A percentile compares a stretch with the other conserved stretches of the same genome.
phyloP scores from a whole-genome alignment of 2,797 vertebrate genomes.

The Danionella dracula region DNA sequence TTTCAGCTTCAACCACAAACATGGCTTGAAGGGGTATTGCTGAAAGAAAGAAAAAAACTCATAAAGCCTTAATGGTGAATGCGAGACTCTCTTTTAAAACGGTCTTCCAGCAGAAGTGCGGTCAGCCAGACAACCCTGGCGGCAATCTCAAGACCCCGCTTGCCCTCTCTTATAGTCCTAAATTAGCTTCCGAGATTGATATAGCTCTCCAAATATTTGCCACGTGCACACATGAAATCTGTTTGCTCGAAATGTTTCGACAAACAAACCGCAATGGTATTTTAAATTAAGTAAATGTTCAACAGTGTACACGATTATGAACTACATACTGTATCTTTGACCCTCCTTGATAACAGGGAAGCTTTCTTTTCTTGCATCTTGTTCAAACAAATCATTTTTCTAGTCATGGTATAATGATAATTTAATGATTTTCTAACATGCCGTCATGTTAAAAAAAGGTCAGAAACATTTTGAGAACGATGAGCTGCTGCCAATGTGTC shows the following conservation, averaged over 20 bases:
- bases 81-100: constrained; percentile 58
- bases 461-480: neutral
- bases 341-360: constrained; percentile 58
- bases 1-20: constrained; percentile 44
- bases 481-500: neutral
- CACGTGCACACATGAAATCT: constrained; percentile 61
- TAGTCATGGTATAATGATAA: constrained; percentile 54
- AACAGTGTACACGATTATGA: constrained; percentile 71
- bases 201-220: constrained; percentile 73
- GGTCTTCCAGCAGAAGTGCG: constrained; percentile 59
- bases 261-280: constrained; percentile 73
- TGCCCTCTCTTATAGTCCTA: constrained; percentile 69
- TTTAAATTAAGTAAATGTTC: constrained; percentile 70
- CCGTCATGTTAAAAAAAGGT: neutral
- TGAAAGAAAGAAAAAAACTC: constrained; percentile 45
- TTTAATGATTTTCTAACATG: neutral
- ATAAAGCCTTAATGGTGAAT: constrained; percentile 12
- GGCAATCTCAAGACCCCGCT: constrained; percentile 66
- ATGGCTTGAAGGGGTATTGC: constrained; percentile 51
- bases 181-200: constrained; percentile 71
- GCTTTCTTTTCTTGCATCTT: constrained; percentile 58
- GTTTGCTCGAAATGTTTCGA: constrained; percentile 65
- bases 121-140: constrained; percentile 62
- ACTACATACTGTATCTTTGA: constrained; percentile 64
- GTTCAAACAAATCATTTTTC: constrained; percentile 68